Conservation (phyloP, 2,797 vertebrate genomes). For the Muraenolepis orangiensis region DNA sequence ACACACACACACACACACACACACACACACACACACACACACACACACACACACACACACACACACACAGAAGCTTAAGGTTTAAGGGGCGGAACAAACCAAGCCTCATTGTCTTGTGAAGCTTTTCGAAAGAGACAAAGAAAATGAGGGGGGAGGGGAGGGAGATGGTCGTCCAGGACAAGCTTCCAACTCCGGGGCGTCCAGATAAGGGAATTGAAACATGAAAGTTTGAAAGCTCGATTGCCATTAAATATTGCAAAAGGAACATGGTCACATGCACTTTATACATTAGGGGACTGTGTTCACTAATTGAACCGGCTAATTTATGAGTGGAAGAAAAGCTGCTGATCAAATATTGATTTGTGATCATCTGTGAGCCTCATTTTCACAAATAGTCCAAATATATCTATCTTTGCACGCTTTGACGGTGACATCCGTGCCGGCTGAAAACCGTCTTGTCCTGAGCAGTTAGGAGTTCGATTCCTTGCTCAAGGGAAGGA, state of each 20-base stretch:
- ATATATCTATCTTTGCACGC: background rate
- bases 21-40: no score
- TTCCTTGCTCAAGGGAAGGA: background rate
- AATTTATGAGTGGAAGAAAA: background rate
- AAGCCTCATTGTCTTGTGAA: background rate
- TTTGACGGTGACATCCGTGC: background rate
- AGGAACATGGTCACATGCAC: background rate
- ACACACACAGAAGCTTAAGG: background rate
- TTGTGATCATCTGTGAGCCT: background rate
- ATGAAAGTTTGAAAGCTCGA: background rate
- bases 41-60: no score
- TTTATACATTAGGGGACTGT: background rate
- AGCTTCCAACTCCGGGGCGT: background rate
- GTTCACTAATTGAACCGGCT: background rate
- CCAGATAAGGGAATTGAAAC: background rate
- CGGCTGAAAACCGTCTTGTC: background rate
- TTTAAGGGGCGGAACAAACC: background rate
- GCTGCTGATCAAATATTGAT: constrained; percentile 2
- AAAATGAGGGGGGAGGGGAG: background rate
- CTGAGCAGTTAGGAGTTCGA: background rate
- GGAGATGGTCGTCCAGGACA: background rate
- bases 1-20: no score
- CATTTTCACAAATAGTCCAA: background rate
- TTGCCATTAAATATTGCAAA: background rate
- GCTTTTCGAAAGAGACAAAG: background rate